Base-by-base conservation (phyloP, 2,888 invertebrate species). In the Dicranocentrus wangi region DNA sequence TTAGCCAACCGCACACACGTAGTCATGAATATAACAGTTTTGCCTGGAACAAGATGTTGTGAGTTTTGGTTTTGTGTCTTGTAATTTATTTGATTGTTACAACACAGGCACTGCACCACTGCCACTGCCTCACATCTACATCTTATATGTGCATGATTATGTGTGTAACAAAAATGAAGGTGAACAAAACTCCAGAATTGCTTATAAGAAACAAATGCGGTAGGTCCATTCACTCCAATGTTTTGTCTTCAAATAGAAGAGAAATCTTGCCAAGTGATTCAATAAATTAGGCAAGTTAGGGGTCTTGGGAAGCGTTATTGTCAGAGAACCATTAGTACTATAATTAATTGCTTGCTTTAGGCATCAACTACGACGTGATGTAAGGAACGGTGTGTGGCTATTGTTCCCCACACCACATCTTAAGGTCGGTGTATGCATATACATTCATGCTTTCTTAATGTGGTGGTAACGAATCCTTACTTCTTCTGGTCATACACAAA, bases 1-100 rank as follows among this genome's bases (percentile, higher is more conserved):
- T 69, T 69, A 69, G 8, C 42, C 55, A 55, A 55, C 55, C 55
- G 25, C 55, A 17, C 25, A 8, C 55, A 55, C 13, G 19, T 51
- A 8, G 5, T 63, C 61, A n/a, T 19, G 61, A 28, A 63, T 13
- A 39, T n/a, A 28, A 39, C 19, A 32, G 39, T 63, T 28, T 13
- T 7, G 27, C 17, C n/a, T 15, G 43, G 43, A 65, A 42, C 65
- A 65, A 43, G 65, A 65, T 42, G 42, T 7, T 42, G n/a, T 28
- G 65, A 65, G 23, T 65, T 65, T 65, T 65, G 65, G 65, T 61
- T 61, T 65, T 7, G 23, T 65, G 32, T 15, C 1, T 13, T 8
- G 42, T 65, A 43, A 65, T 65, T 65, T 65, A 23, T 43, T 65
- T 42, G 65, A 63, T 63, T 58, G 58, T 23, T 58, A 19, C 13